phyloP scores from a whole-genome alignment of 2,888 invertebrate species.

The Timandra comae region DNA sequence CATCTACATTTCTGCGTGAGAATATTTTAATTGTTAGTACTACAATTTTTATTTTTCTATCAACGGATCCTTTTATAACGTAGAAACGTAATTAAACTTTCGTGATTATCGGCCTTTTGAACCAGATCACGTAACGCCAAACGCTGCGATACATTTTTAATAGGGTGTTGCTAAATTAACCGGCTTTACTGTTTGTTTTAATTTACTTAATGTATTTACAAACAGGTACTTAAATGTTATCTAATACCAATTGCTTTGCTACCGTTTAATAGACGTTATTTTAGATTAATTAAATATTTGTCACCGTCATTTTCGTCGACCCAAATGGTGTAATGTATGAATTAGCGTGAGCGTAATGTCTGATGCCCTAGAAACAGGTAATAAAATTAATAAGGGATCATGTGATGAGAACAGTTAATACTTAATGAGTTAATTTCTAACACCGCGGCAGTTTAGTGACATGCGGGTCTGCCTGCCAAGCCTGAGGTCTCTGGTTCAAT shows the following conservation, averaged over 20 bases:
- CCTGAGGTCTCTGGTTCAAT: too few relatives aligned
- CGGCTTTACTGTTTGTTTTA: constrained; percentile 14
- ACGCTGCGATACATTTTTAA: constrained; percentile 23
- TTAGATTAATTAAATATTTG: too few relatives aligned
- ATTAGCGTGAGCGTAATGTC: too few relatives aligned
- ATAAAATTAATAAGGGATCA: too few relatives aligned
- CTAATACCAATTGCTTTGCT: constrained; percentile 12
- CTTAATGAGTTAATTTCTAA: too few relatives aligned
- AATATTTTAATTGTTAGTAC: constrained; percentile 21
- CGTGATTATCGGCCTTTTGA: constrained; percentile 18
- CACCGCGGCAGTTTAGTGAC: too few relatives aligned
- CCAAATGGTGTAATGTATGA: too few relatives aligned
- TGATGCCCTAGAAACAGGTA: too few relatives aligned
- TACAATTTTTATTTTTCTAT: constrained; percentile 7
- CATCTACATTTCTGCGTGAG: constrained; percentile 23
- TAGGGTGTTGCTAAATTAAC: constrained; percentile 22
- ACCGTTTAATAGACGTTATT: too few relatives aligned
- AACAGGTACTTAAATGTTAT: constrained; percentile 16
- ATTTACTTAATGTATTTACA: constrained; percentile 8
- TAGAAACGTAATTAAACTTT: constrained; percentile 20
- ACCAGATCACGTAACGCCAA: constrained; percentile 24
- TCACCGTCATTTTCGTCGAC: too few relatives aligned
- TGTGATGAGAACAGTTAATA: too few relatives aligned
- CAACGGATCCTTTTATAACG: constrained; percentile 8
- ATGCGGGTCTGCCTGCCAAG: too few relatives aligned